Evolutionary conservation across 2,113 vertebrate species (phyloP).

Genomic region (Colossoma macropomum): DNA sequence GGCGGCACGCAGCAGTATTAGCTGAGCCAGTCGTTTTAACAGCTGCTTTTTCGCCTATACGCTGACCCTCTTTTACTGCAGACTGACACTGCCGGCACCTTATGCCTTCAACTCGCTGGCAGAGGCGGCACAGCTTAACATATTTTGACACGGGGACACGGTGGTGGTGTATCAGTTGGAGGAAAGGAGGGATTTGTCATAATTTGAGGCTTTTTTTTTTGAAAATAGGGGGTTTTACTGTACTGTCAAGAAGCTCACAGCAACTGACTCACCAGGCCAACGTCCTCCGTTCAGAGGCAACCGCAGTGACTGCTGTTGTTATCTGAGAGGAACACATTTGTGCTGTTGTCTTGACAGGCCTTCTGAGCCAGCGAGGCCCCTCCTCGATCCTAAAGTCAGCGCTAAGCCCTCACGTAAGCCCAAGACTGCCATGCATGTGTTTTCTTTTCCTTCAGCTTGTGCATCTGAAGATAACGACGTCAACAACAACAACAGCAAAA

Average conservation of each 20-base stretch:
- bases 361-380: not conserved
- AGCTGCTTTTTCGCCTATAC: not conserved
- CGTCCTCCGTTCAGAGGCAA: not conserved
- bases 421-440: not conserved
- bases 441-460: not conserved
- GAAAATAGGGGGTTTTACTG: not conserved
- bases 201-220: not conserved
- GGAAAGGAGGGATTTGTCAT: constrained; percentile 15
- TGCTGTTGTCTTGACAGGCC: not conserved
- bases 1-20: not conserved
- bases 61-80: not conserved
- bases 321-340: constrained; percentile 40
- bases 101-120: not conserved
- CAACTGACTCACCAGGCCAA: constrained; percentile 5
- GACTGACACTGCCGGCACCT: not conserved
- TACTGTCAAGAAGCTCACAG: constrained; percentile 1
- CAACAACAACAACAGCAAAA: constrained; percentile 23
- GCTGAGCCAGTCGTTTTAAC: not conserved
- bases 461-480: constrained; percentile 12
- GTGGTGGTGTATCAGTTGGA: constrained; percentile 1
- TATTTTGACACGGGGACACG: not conserved
- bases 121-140: not conserved
- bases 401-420: not conserved
- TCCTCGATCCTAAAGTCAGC: not conserved
- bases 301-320: constrained; percentile 17